Base-by-base conservation (phyloP, 2,113 vertebrate genomes). In the Dicerorhinus sumatrensis region DNA sequence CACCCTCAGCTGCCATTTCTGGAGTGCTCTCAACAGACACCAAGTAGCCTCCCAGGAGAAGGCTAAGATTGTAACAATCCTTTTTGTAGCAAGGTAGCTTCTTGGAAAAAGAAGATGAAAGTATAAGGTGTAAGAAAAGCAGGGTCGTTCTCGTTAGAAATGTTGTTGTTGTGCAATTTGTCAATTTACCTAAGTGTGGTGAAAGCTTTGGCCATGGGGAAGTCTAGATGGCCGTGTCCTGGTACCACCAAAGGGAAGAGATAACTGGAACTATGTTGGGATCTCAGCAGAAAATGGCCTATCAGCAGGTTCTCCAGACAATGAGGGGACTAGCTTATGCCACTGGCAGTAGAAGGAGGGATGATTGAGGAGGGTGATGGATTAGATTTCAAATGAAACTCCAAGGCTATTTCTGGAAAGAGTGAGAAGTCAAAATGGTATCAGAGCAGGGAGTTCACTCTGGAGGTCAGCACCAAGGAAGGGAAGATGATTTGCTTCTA, bases 11-110 rank as follows among this genome's bases (percentile, higher is more conserved):
- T 93, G 79, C 46, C 33, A 0, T 65, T 97, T 96, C 75, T 87
- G 67, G 54, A 92, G 54, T 96, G 31, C 16, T 98, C 96, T 95
- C 94, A 97, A 98, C 73, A 96, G 93, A 96, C 18, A 70, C 36
- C 62, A 94, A 96, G 92, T 0, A 89, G 33, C 51, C 96, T 76
- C 76, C 56, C 56, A 48, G 67, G n/a, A 93, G 83, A 67, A 63
- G 92, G 92, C 39, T 11, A 4, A 75, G 75, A 97, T 81, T 39
- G 69, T 89, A 90, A 84, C 62, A 20, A 48, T 75, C 33, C 62
- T 42, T 25, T 85, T 73, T 42, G 82, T 65, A 86, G 86, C 94
- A 70, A 1, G n/a, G 21, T 1, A 14, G 51, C 62, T 51, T 77
- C 36, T 60, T 46, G 54, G 58, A 29, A 87, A 93, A 90, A 88